Base-by-base conservation (phyloP, 2,797 vertebrate genomes). In the Ctenosaura bakeri region DNA sequence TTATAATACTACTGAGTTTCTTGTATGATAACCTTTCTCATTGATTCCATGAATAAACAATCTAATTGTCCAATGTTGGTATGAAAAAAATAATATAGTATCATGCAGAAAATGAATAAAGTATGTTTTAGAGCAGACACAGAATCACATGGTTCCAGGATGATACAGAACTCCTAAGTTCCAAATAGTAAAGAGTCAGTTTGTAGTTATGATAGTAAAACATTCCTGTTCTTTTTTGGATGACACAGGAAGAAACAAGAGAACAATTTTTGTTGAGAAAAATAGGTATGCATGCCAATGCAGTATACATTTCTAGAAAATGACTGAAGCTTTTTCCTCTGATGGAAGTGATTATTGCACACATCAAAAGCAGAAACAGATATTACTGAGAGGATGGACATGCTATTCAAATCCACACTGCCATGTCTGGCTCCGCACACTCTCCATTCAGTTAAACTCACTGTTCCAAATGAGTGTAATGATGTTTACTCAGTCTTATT, bases 1-100 rank as follows among this genome's bases (percentile, higher is more conserved):
- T 89, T 87, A 91, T 92, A 95, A 96, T 52, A 91, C 69, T 91
- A 46, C 73, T 71, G 16, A n/a, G 66, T 95, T 93, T 94, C 91
- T 90, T 94, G n/a, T 1, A 9, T 66, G 16, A 22, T 73, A 35
- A 87, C 88, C 91, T 91, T 90, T 91, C 71, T 13, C 69, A 2
- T 3, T 83, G 88, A 77, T 81, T 85, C 83, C 82, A 59, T 88
- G 83, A 42, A 89, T 94, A 87, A 6, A 24, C n/a, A 90, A 18
- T 29, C 71, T 74, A 16, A 93, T 88, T 91, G 59, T 91, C 78
- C 71, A 54, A 92, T 0, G 80, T 78, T 84, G 89, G 84, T 18
- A 76, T 8, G 54, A 92, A 95, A 89, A n/a, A 22, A 69, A 4
- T 91, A 73, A 73, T 6, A 26, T 2, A 74, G 10, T 24, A 56